phyloP scores from a whole-genome alignment of 2,113 vertebrate species.

The Silurus asotus region DNA sequence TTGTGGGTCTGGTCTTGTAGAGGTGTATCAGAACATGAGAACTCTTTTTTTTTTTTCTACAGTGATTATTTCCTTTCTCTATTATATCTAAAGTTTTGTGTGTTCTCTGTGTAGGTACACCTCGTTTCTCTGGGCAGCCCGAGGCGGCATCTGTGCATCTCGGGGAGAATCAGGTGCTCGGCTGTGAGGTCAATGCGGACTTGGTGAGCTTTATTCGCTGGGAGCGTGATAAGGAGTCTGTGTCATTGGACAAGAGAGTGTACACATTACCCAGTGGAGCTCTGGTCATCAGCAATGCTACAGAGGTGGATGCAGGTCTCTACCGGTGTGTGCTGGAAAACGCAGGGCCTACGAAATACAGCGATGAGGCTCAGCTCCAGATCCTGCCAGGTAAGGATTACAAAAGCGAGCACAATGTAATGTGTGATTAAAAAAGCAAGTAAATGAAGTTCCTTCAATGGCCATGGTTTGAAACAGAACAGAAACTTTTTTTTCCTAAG shows the following conservation, averaged over 20 bases:
- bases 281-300: conserved; percentile 83
- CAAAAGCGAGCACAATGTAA: neutral
- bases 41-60: neutral
- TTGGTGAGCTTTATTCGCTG: conserved; percentile 83
- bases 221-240: conserved; percentile 80
- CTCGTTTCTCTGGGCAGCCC: conserved; percentile 86
- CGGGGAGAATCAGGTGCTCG: conserved; percentile 80
- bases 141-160: conserved; percentile 65
- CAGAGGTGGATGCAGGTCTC: conserved; percentile 78
- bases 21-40: neutral
- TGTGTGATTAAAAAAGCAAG: neutral
- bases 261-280: conserved; percentile 79
- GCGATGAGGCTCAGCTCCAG: conserved; percentile 86
- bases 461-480: neutral
- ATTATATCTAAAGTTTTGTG: neutral
- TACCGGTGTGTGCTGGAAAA: conserved; percentile 89
- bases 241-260: conserved; percentile 69
- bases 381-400: conserved; percentile 79
- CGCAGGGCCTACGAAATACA: conserved; percentile 81
- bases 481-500: neutral
- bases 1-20: conserved; percentile 37
- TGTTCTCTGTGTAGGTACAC: conserved; percentile 76
- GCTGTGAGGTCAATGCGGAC: conserved; percentile 85
- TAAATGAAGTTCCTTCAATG: neutral
- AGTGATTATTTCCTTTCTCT: neutral